phyloP scores from a whole-genome alignment of 2,888 invertebrate species.

The Dugesia japonica region DNA sequence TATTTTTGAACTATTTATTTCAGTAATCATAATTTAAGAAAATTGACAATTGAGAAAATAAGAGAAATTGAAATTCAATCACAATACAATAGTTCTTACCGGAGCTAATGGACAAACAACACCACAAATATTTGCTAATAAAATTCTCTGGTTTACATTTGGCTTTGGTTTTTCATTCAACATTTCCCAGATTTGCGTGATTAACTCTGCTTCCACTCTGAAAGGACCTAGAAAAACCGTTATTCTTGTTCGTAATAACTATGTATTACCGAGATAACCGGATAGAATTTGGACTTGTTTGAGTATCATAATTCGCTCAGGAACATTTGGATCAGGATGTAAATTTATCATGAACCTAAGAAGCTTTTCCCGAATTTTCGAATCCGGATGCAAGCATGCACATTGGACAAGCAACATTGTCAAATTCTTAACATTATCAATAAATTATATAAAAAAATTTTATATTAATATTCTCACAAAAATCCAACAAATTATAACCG shows the following conservation, averaged over 20 bases:
- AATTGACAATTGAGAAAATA: too few species aligned
- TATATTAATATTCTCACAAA: too few species aligned
- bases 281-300: neutral
- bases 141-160: neutral
- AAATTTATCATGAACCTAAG: neutral
- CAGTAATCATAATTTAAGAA: too few species aligned
- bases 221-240: slow-evolving; percentile 11
- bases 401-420: slow-evolving; percentile 4
- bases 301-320: neutral
- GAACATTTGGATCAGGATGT: neutral
- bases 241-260: neutral
- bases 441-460: too few species aligned
- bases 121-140: slow-evolving; percentile 13
- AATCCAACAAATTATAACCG: too few species aligned
- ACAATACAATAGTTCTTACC: neutral
- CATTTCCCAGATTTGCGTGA: slow-evolving; percentile 20
- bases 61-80: neutral
- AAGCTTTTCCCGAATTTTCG: neutral
- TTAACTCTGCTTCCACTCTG: slow-evolving; percentile 4
- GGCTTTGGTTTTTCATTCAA: slow-evolving; percentile 3
- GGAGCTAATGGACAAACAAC: slow-evolving; percentile 1
- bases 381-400: neutral
- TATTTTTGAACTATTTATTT: too few species aligned
- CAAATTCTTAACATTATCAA: neutral
- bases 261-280: slow-evolving; percentile 1